These are phyloP conservation scores for Xylophagus ater DNA, from an alignment of 2,888 invertebrate species.

Conservation along the genomic window DNA sequence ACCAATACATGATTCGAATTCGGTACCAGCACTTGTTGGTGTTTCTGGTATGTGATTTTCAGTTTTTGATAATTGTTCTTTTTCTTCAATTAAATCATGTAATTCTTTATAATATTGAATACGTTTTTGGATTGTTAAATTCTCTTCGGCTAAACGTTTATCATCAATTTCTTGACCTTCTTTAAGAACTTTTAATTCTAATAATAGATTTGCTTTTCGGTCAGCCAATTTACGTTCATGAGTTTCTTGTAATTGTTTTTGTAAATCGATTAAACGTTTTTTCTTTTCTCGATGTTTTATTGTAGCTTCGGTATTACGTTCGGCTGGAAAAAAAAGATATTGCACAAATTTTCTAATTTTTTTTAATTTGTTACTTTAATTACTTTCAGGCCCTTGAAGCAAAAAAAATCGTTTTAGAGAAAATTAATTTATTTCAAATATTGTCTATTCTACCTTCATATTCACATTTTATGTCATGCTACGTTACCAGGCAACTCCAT, in stretches of 20 bases:
- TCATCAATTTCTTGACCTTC: conserved; percentile 27
- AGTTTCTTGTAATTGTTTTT: conserved; percentile 25
- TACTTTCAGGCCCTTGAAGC: no score
- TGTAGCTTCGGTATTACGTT: conserved; percentile 22
- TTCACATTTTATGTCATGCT: no score
- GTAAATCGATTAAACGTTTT: conserved; percentile 25
- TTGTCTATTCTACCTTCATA: no score
- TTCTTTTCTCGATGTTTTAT: conserved; percentile 21
- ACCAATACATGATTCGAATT: conserved; percentile 26
- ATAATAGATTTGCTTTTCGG: conserved; percentile 25
- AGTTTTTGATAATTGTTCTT: conserved; percentile 3
- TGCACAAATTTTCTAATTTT: no score
- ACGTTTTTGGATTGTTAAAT: conserved; percentile 27
- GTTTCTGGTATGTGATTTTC: conserved; percentile 17
- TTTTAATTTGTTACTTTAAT: no score
- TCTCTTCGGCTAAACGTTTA: conserved; percentile 23
- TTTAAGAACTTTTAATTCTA: conserved; percentile 25
- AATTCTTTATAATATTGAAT: conserved; percentile 29
- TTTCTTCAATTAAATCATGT: conserved; percentile 21
- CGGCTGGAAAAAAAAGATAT: conserved; percentile 4
- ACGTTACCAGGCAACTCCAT: no score
- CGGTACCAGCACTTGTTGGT: conserved; percentile 20
- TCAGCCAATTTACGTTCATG: conserved; percentile 29
- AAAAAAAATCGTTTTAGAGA: no score
- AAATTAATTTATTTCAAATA: no score